Conservation (phyloP, 2,797 vertebrate genomes). For the Paramormyrops hopkinsi region DNA sequence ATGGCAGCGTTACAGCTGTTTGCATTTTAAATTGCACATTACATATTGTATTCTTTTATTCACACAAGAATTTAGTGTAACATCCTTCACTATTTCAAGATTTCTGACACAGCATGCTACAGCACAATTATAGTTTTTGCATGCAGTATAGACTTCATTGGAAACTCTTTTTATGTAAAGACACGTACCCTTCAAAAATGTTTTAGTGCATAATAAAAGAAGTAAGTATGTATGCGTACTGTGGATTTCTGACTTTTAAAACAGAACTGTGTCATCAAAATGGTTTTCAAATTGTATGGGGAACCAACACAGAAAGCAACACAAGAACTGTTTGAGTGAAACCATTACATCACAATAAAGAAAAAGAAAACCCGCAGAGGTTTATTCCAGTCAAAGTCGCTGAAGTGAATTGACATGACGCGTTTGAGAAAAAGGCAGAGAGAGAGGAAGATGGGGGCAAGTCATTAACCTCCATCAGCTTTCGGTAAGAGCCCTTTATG, state of each 20-base stretch:
- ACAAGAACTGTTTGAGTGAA: neutral
- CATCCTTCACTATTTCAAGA: neutral
- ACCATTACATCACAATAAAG: neutral
- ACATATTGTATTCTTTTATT: neutral
- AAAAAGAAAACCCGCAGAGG: neutral
- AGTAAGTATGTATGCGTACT: neutral
- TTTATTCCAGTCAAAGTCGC: neutral
- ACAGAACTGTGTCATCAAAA: neutral
- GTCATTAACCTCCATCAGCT: conserved; percentile 31
- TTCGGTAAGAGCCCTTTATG: conserved; percentile 27
- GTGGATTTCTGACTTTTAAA: neutral
- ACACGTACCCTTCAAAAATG: neutral
- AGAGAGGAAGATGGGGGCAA: conserved; percentile 18
- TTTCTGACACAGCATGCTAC: neutral
- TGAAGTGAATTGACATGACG: neutral
- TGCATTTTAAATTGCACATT: neutral
- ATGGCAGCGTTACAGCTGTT: neutral
- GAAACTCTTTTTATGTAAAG: neutral
- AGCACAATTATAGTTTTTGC: neutral
- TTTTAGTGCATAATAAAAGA: neutral
- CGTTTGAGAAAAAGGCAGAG: neutral
- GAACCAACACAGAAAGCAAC: neutral
- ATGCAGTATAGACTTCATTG: neutral
- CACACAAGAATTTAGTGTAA: neutral
- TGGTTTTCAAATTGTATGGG: neutral